A percentile compares a stretch with the other conserved stretches of the same genome.
Evolutionary conservation across 2,888 invertebrate genomes (phyloP).

Genomic region (Chorisops tibialis): DNA sequence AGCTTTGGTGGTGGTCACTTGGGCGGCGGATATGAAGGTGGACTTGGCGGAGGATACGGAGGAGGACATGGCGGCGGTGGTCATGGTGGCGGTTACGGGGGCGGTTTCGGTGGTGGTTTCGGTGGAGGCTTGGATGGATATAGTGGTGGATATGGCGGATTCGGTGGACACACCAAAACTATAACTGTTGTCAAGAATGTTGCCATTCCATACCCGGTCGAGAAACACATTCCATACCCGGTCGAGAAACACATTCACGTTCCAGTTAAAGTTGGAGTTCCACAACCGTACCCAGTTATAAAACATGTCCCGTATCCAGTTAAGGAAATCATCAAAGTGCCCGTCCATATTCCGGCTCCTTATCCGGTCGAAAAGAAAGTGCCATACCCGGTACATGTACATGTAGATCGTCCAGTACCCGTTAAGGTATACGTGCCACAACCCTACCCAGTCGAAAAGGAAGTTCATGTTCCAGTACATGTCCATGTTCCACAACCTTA

Average conservation of each 20-base stretch:
- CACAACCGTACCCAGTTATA: slow-evolving; percentile 69
- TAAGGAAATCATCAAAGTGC: slow-evolving; percentile 70
- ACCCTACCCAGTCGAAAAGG: slow-evolving; percentile 78
- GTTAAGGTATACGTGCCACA: slow-evolving; percentile 69
- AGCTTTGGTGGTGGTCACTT: slow-evolving; percentile 52
- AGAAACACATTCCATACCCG: slow-evolving; percentile 67
- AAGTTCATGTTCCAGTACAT: slow-evolving; percentile 68
- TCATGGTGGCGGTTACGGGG: slow-evolving; percentile 48
- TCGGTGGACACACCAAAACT: slow-evolving; percentile 57
- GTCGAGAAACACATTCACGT: slow-evolving; percentile 59
- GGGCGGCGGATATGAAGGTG: slow-evolving; percentile 37
- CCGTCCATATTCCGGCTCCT: slow-evolving; percentile 67
- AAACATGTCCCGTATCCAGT: slow-evolving; percentile 66
- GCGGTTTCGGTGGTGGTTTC: slow-evolving; percentile 49
- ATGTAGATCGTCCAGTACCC: slow-evolving; percentile 63
- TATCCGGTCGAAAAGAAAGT: slow-evolving; percentile 63
- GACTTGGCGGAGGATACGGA: slow-evolving; percentile 53
- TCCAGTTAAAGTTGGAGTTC: slow-evolving; percentile 63
- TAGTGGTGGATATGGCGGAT: slow-evolving; percentile 50
- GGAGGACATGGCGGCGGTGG: slow-evolving; percentile 54
- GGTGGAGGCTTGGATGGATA: slow-evolving; percentile 44
- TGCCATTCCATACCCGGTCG: slow-evolving; percentile 68
- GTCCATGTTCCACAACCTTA: slow-evolving; percentile 64
- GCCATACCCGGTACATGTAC: slow-evolving; percentile 60
- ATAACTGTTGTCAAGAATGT: slow-evolving; percentile 70